Evolutionary conservation across 2,888 invertebrate species (phyloP), one percentile per base, ranked within the genome.

Genomic region (Drosophila macrospina): DNA sequence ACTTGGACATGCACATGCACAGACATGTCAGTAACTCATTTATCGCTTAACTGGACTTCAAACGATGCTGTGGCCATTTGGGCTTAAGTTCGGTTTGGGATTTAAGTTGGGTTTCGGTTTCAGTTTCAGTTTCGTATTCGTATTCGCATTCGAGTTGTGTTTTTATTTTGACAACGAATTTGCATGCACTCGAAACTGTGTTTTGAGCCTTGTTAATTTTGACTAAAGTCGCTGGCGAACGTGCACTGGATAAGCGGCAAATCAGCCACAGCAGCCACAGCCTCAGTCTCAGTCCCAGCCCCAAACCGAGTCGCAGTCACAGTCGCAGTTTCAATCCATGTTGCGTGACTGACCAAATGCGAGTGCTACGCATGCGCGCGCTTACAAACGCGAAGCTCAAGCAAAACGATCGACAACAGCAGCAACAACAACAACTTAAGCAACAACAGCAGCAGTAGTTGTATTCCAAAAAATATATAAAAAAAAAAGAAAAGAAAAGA

Each of bases 171-270:
- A 90, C 91, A 90, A 88, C 90, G 90, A 89, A 90, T 90, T 91
- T 90, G 90, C 90, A 90, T 90, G 90, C 89, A 82, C 68, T 87
- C 78, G 78, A 86, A 89, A 86, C 86, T 91, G 90, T 90, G 91
- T 90, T 90, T 87, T 78, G 87, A 82, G 82, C 56, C 89, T 90
- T 90, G 91, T 91, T 90, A 87, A 81, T 80, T 87, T 89, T 88
- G 86, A 74, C 82, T 78, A 74, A 88, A 83, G 81, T 75, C 75
- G 73, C 71, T 77, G 63, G 66, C 80, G 61, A 69, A 80, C 84
- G 78, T 81, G 80, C 82, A 50, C 59, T 57, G 62, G 57, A 72
- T 76, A 76, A 74, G 74, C 74, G 74, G 77, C 74, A 67, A 73
- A 45, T 16, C n/a, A n/a, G n/a, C n/a, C n/a, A n/a, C n/a, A n/a